phyloP scores from a whole-genome alignment of 2,797 vertebrate species.

The Peromyscus aztecus region DNA sequence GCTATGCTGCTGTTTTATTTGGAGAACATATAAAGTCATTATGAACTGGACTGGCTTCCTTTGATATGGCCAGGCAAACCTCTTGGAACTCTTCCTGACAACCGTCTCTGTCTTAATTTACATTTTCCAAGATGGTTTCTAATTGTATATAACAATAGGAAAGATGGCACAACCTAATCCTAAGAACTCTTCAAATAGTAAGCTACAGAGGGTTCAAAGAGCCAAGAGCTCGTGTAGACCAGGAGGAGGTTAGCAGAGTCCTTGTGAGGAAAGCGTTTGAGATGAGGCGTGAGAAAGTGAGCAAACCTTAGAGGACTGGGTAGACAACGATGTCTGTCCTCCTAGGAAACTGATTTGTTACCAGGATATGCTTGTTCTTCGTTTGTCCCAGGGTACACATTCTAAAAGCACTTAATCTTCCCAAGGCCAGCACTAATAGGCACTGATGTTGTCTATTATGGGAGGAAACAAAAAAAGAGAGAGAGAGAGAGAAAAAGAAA shows the following conservation, averaged over 20 bases:
- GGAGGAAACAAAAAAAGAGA: not conserved
- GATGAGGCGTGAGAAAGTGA: not conserved
- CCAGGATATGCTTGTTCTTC: conserved; percentile 66
- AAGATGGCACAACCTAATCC: not conserved
- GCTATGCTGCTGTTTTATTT: not conserved
- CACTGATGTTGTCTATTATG: conserved; percentile 65
- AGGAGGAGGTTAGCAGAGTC: not conserved
- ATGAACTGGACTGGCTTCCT: conserved; percentile 9
- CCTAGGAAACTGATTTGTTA: conserved; percentile 68
- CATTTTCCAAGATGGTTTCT: not conserved
- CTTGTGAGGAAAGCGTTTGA: conserved; percentile 18
- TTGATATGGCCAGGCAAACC: not conserved
- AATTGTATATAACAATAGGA: not conserved
- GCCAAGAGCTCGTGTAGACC: not conserved
- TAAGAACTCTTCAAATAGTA: conserved; percentile 9
- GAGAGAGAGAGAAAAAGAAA: not conserved
- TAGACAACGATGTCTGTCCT: conserved; percentile 46
- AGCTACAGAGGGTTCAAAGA: not conserved
- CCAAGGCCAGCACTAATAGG: conserved; percentile 75
- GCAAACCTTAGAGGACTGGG: not conserved
- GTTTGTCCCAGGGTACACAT: conserved; percentile 62
- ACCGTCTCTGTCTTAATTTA: conserved; percentile 14
- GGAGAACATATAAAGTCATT: not conserved
- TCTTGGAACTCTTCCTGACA: conserved; percentile 10
- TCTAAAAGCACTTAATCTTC: conserved; percentile 81